A percentile compares a stretch with the other conserved stretches of the same genome.
phyloP scores from a whole-genome alignment of 2,888 invertebrate species.

The Endotricha flammealis region DNA sequence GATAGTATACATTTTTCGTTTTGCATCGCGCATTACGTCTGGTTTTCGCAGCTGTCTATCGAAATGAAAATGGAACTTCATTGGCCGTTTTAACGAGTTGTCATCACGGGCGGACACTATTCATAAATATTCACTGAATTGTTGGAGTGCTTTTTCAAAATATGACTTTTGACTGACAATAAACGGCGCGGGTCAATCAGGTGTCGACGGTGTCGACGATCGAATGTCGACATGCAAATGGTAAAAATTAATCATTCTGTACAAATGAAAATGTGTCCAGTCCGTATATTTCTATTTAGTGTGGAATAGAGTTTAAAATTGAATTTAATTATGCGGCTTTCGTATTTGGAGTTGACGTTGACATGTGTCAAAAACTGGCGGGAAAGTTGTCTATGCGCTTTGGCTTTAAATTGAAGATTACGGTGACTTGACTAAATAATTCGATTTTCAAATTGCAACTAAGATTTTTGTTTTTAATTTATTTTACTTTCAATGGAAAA shows the following conservation, averaged over 20 bases:
- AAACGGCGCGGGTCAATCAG: slow-evolving; percentile 61
- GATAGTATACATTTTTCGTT: slow-evolving; percentile 44
- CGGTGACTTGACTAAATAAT: slow-evolving; percentile 11
- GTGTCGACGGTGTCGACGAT: slow-evolving; percentile 54
- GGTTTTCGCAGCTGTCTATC: slow-evolving; percentile 37
- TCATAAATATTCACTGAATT: slow-evolving; percentile 70
- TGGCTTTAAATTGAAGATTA: slow-evolving; percentile 38
- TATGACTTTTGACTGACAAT: slow-evolving; percentile 62
- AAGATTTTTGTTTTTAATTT: too few species aligned
- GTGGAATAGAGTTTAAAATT: slow-evolving; percentile 28
- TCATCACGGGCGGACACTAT: slow-evolving; percentile 41
- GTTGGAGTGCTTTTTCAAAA: slow-evolving; percentile 59
- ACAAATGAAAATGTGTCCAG: slow-evolving; percentile 10
- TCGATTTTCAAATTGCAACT: too few species aligned
- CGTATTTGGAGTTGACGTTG: slow-evolving; percentile 24
- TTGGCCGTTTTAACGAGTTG: slow-evolving; percentile 56
- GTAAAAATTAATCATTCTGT: slow-evolving; percentile 25
- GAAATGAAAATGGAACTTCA: slow-evolving; percentile 55
- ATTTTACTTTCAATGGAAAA: too few species aligned
- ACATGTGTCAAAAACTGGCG: slow-evolving; percentile 45
- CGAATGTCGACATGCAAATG: slow-evolving; percentile 33
- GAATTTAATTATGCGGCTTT: slow-evolving; percentile 33
- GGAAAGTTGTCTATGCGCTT: slow-evolving; percentile 63
- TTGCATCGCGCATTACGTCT: slow-evolving; percentile 35
- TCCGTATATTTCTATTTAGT: slow-evolving; percentile 15